Evolutionary conservation across 2,797 vertebrate species (phyloP), one percentile per base, ranked within the genome.

Genomic region (Tiaroga cobitis): DNA sequence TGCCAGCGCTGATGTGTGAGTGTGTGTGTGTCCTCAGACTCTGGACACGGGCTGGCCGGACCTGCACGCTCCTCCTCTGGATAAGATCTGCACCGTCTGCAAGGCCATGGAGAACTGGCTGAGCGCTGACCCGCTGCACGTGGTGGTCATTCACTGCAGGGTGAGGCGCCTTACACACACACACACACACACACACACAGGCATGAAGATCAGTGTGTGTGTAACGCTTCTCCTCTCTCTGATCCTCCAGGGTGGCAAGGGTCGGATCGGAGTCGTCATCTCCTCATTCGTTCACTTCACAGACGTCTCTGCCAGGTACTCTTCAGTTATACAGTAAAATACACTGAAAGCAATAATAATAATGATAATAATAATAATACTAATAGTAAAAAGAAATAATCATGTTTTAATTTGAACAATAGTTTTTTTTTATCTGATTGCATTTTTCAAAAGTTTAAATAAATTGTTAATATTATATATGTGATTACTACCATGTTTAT

Each of bases 101-200:
- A 99, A 99, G 92, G 96, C 97, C 51, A 97, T 99, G 96, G 98
- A 99, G 93, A 95, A 95, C 37, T 99, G 98, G 98, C 94, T 99
- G 74, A 97, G 97, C 86, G 95, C 90, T 0, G 94, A 98, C 91
- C 96, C 96, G 6, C 96, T 97, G 8, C 97, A 97, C 0, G 97
- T 99, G 86, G 98, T 96, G 6, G 98, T 99, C 26, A 97, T 99
- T 89, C 97, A 99, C 90, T 99, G 97, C 93, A 95, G 95, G 93
- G 98, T 99, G 90, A 96, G 97, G 82, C 10, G 56, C 56, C 56
- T 59, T 24, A 5, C 24, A 5, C 54, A 24, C 21, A 24, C 8
- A 56, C 54, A n/a, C 21, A 56, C 21, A 4, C 54, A 56, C 54
- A 56, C 54, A 56, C 46, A 41, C 41, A 41, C 41, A 41, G 2